phyloP scores from a whole-genome alignment of 2,113 vertebrate species.

The Collichthys lucidus region DNA sequence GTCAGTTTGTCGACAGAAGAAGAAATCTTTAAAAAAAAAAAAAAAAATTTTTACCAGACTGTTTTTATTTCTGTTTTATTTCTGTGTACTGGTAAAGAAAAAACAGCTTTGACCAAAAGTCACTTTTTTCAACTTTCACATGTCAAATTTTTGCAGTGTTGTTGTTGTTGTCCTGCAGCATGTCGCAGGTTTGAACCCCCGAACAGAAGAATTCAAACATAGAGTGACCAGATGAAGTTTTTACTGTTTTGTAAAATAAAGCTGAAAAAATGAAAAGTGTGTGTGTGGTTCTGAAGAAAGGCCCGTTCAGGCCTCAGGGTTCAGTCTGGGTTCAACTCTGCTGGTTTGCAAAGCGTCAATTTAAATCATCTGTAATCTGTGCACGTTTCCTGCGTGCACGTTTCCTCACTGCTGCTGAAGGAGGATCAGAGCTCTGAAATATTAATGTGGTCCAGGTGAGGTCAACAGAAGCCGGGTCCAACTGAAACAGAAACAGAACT shows the following conservation, averaged over 20 bases:
- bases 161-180: slow-evolving; percentile 32
- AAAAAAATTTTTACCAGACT: neutral
- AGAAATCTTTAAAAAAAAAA: slow-evolving; percentile 10
- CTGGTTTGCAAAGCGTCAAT: slow-evolving; percentile 1
- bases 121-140: slow-evolving; percentile 7
- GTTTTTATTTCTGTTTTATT: slow-evolving; percentile 25
- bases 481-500: slow-evolving; percentile 15
- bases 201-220: neutral
- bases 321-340: slow-evolving; percentile 1
- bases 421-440: neutral
- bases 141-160: slow-evolving; percentile 8
- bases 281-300: neutral
- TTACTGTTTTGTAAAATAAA: slow-evolving; percentile 60
- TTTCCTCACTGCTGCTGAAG: neutral
- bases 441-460: slow-evolving; percentile 40
- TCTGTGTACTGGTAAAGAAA: slow-evolving; percentile 33
- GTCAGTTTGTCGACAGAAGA: neutral
- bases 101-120: neutral
- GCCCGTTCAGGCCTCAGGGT: neutral
- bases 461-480: neutral
- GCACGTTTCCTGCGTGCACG: neutral
- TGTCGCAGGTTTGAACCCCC: slow-evolving; percentile 29
- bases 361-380: slow-evolving; percentile 15
- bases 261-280: slow-evolving; percentile 4
- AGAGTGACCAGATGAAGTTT: neutral